Evolutionary conservation across 1,140 invertebrate genomes (phyloP).

Genomic region (Pseudomyrmex pallidus): DNA sequence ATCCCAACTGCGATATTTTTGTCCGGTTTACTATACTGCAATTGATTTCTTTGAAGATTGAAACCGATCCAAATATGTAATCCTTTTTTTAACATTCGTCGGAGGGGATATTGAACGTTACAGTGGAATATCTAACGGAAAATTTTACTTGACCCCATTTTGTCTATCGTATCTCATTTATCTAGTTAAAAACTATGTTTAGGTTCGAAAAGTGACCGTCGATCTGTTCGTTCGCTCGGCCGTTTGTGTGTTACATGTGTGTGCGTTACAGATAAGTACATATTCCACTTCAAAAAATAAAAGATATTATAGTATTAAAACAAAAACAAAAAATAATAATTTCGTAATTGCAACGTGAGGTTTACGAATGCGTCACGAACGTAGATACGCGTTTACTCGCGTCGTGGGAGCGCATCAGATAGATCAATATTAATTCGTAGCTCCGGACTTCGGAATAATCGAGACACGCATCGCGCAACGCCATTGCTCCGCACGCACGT

Average conservation of each 20-base stretch:
- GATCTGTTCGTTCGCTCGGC: too few species aligned
- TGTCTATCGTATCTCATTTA: too few species aligned
- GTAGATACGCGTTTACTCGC: not conserved
- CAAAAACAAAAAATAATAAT: not conserved
- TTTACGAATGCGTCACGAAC: not conserved
- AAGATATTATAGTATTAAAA: too few species aligned
- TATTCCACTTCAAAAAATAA: too few species aligned
- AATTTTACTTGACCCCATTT: not conserved
- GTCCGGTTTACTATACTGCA: not conserved
- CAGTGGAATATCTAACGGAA: not conserved
- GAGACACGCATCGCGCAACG: constrained; percentile 30
- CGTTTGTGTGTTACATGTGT: too few species aligned
- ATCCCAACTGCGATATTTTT: constrained; percentile 9
- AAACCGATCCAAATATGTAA: not conserved
- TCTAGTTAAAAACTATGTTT: too few species aligned
- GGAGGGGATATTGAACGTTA: not conserved
- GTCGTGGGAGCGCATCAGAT: not conserved
- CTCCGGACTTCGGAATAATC: constrained; percentile 29
- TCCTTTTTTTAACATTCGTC: not conserved
- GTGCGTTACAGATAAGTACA: too few species aligned
- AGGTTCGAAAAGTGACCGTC: too few species aligned
- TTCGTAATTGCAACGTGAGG: not conserved
- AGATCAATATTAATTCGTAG: constrained; percentile 21
- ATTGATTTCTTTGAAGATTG: not conserved
- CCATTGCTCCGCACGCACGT: constrained; percentile 20